Conservation (phyloP, 2,113 vertebrate genomes). For the Cyprinodon variegatus region DNA sequence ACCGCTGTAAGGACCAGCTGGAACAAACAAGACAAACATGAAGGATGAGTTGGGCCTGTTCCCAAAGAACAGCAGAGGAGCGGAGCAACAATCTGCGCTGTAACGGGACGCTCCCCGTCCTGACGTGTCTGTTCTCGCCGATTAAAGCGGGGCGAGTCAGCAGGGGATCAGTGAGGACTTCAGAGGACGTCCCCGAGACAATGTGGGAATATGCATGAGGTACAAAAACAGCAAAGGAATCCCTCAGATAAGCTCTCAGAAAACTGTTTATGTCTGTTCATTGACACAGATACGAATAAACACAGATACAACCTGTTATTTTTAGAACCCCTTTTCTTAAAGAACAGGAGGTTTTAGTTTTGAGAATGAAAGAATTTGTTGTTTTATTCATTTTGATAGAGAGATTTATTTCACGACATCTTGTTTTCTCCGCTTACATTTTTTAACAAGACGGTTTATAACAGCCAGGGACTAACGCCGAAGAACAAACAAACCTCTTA, state of each 20-base stretch:
- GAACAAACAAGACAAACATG: conserved; percentile 25
- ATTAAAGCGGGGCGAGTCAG: conserved; percentile 23
- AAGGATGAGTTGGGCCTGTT: not conserved
- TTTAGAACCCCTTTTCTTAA: not conserved
- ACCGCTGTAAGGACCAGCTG: conserved; percentile 96
- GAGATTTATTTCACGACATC: not conserved
- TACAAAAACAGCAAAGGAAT: conserved; percentile 6
- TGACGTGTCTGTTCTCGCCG: not conserved
- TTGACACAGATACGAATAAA: not conserved
- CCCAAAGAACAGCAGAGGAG: not conserved
- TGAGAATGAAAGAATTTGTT: not conserved
- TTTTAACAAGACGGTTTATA: too few species aligned
- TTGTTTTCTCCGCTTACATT: not conserved
- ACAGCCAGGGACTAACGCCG: too few species aligned
- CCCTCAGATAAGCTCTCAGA: too few species aligned
- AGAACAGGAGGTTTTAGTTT: not conserved
- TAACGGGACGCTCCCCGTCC: not conserved
- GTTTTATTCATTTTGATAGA: not conserved
- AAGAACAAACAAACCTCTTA: too few species aligned
- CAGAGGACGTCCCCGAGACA: conserved; percentile 6
- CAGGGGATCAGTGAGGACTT: not conserved
- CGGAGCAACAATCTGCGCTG: not conserved
- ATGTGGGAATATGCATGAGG: not conserved
- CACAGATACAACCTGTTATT: not conserved
- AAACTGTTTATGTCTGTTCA: not conserved